Conservation (phyloP, 2,113 vertebrate species). For the Serinus canaria region DNA sequence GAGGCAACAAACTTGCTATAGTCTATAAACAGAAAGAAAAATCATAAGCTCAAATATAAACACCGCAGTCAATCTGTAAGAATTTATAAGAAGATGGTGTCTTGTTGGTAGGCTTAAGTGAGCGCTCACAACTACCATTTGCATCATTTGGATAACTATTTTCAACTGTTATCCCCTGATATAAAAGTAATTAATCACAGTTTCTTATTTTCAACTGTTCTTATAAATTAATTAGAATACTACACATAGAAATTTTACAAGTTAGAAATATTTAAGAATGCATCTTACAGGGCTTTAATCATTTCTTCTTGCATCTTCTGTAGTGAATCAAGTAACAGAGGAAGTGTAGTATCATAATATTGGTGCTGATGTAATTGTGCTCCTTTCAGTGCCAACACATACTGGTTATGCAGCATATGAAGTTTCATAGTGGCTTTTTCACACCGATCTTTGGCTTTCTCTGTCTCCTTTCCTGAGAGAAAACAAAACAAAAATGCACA, state of each 20-base stretch:
- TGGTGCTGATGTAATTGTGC: slow-evolving; percentile 93
- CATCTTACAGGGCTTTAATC: slow-evolving; percentile 86
- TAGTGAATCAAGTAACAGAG: slow-evolving; percentile 88
- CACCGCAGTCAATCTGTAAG: neutral
- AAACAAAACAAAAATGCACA: neutral
- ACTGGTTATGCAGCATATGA: slow-evolving; percentile 94
- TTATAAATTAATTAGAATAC: neutral
- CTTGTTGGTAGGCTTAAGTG: neutral
- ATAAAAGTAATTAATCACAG: neutral
- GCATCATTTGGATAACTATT: neutral
- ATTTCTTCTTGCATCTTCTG: slow-evolving; percentile 99
- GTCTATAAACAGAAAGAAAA: neutral
- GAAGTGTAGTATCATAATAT: slow-evolving; percentile 83
- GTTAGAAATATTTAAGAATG: neutral
- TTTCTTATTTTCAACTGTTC: neutral
- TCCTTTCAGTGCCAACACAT: slow-evolving; percentile 89
- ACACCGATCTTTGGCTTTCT: slow-evolving; percentile 92
- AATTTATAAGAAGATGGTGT: neutral
- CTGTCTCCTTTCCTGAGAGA: slow-evolving; percentile 84
- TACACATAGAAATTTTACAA: neutral
- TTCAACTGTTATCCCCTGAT: neutral
- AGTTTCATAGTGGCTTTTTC: slow-evolving; percentile 96
- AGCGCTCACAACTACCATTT: neutral
- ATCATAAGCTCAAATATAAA: neutral
- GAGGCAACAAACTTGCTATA: neutral